Conservation (phyloP, 92 coral and sea anemone species). For the Actinostola sp. region DNA sequence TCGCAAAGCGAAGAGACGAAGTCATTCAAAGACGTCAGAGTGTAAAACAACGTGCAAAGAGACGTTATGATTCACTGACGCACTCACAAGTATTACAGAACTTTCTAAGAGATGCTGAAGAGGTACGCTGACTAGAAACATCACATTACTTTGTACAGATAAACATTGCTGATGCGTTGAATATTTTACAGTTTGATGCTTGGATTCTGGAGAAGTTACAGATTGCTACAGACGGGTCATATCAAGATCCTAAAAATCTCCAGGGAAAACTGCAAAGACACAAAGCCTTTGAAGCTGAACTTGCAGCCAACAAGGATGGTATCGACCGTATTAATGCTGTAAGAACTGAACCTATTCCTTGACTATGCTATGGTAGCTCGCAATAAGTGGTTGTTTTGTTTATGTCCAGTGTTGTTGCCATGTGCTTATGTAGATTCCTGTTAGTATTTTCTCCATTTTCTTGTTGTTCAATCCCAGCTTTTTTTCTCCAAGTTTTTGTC, state of each 20-base stretch:
- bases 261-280: conserved; percentile 89
- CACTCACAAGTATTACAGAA: conserved; percentile 80
- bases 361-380: no score
- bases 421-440: no score
- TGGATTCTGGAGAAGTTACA: conserved; percentile 92
- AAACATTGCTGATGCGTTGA: background rate
- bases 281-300: conserved; percentile 97
- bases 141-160: no score
- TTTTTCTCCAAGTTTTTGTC: no score
- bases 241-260: conserved; percentile 80
- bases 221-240: conserved; percentile 89
- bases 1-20: conserved; percentile 74
- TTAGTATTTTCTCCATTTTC: no score
- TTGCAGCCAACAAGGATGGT: conserved; percentile 90
- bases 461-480: no score
- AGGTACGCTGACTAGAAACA: conserved; percentile 66
- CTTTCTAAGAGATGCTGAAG: conserved; percentile 82
- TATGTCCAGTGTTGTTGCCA: no score
- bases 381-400: no score
- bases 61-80: conserved; percentile 58
- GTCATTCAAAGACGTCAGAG: conserved; percentile 74
- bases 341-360: conserved; percentile 3
- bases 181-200: conserved; percentile 67
- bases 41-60: conserved; percentile 73
- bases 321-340: conserved; percentile 77